Evolutionary conservation across 1,140 invertebrate genomes (phyloP), one percentile per base, ranked within the genome.

Genomic region (Rhizoglyphus robini): DNA sequence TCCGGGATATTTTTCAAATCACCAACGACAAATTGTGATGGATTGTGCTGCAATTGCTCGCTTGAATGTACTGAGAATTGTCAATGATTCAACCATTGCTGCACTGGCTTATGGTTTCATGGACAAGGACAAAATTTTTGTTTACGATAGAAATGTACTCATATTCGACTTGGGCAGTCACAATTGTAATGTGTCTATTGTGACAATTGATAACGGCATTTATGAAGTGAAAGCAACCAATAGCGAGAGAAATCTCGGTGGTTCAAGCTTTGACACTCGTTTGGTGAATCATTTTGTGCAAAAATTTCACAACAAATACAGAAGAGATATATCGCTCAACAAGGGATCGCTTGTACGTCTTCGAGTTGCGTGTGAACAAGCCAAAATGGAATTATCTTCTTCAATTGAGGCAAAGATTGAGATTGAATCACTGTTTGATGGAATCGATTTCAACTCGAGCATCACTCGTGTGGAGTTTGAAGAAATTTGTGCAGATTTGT

Each of bases 1-100:
- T 2, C 76, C 77, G 8, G 77, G 75, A 4, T 77, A 77, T 60
- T 78, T 79, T 66, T 77, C 75, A 57, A 75, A 78, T 59, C 68
- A 70, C 31, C 75, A 78, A 68, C 54, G 76, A 68, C 72, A 73
- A 60, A 48, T 68, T 4, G 66, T 63, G 15, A 70, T 41, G 61
- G 66, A 67, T 66, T 64, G 66, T 31, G 69, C 65, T 20, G 46
- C 30, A n/a, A 54, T 64, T 41, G 69, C 70, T 29, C 65, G 65
- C 20, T 46, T 71, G 4, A n/a, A n/a, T n/a, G n/a, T n/a, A n/a
- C n/a, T n/a, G n/a, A n/a, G n/a, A n/a, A n/a, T n/a, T n/a, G n/a
- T n/a, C n/a, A n/a, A n/a, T n/a, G n/a, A n/a, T n/a, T n/a, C n/a
- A n/a, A n/a, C n/a, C n/a, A n/a, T n/a, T n/a, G n/a, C n/a, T n/a